These are phyloP conservation scores for Thalassophryne amazonica DNA, from an alignment of 2,797 vertebrate genomes.

Conservation along the genomic window DNA sequence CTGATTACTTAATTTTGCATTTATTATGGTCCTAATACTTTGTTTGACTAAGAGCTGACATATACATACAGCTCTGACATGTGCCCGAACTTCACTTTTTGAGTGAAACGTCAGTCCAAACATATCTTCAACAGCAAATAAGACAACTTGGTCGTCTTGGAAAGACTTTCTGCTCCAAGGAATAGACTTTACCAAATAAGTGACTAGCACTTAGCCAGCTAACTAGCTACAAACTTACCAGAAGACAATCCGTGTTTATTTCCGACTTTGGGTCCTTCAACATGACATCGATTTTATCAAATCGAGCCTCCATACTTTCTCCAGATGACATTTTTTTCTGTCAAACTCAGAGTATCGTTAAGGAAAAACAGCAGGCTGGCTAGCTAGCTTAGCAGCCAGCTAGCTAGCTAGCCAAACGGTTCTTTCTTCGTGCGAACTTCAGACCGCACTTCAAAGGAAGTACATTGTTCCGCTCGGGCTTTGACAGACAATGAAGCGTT, in stretches of 20 bases:
- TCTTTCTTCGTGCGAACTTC: conserved; percentile 70
- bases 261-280: conserved; percentile 96
- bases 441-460: conserved; percentile 63
- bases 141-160: conserved; percentile 42
- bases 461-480: conserved; percentile 61
- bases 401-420: conserved; percentile 71
- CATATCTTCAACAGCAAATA: conserved; percentile 34
- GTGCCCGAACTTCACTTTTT: neutral
- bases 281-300: conserved; percentile 96
- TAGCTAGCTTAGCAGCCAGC: conserved; percentile 70
- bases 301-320: conserved; percentile 90
- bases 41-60: too few relatives aligned
- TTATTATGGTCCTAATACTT: too few relatives aligned
- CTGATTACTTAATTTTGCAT: neutral
- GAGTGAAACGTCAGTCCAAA: neutral
- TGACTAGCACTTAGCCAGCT: conserved; percentile 38
- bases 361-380: conserved; percentile 55
- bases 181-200: conserved; percentile 56
- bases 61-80: neutral
- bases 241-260: conserved; percentile 96
- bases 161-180: conserved; percentile 52
- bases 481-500: conserved; percentile 51
- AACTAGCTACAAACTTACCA: conserved; percentile 86
- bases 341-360: conserved; percentile 37
- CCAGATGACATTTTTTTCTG: conserved; percentile 86